Evolutionary conservation across 2,797 vertebrate species (phyloP), one percentile per base, ranked within the genome.

Genomic region (Sciurus vulgaris): DNA sequence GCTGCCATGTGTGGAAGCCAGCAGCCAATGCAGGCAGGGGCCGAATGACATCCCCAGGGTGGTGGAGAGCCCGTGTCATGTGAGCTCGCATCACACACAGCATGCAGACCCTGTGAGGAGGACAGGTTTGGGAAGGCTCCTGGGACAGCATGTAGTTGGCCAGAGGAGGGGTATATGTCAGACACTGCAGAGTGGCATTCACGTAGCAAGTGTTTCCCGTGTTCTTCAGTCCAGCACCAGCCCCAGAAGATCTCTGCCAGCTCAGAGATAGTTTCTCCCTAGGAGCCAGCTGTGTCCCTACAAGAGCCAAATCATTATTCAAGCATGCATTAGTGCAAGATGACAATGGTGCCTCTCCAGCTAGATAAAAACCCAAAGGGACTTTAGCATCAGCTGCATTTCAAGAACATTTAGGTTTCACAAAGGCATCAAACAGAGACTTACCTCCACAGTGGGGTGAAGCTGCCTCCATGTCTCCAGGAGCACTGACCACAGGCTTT

Each of bases 401-500:
- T 35, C n/a, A 41, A 5, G 24, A 13, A 3, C 0, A 2, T 12
- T 7, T 7, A 11, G 24, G 22, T 0, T 30, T 20, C 0, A 15
- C 15, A 47, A 22, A 44, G 35, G 30, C 2, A 0, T 7, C 1
- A n/a, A 63, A 24, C 5, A 5, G 51, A 18, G 11, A 30, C 30
- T 47, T 35, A 6, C n/a, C 33, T 14, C 3, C 7, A 4, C 0
- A 0, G 18, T 8, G 2, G 3, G 15, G 8, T 26, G 10, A 56
- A 12, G 8, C 10, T 3, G 20, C 7, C 5, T 59, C 33, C 59
- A 38, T 51, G 88, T 17, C n/a, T 9, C 63, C 28, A 17, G n/a
- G 2, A 20, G 5, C 7, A 1, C 3, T 2, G 17, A 24, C 11
- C 44, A 17, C 2, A 4, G 18, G 74, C 2, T 12, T 26, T 33